These are phyloP conservation scores for Gallinago nigripennis DNA, from an alignment of 2,797 vertebrate species.

Conservation along the genomic window DNA sequence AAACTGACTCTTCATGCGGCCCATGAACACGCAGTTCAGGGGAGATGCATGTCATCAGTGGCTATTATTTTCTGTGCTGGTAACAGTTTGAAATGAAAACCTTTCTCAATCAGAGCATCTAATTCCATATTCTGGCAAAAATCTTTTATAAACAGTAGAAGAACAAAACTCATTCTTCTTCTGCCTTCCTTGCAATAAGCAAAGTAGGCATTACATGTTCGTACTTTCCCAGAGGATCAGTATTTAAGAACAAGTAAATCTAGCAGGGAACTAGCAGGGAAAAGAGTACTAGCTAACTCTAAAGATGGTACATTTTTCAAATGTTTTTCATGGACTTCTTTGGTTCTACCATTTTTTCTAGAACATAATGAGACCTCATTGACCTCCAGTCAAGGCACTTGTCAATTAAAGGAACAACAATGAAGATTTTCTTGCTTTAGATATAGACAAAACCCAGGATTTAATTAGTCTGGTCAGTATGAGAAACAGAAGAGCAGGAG, in stretches of 20 bases:
- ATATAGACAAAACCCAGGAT: neutral
- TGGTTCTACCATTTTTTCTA: neutral
- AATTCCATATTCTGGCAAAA: neutral
- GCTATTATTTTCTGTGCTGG: neutral
- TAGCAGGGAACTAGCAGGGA: neutral
- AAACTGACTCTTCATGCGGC: neutral
- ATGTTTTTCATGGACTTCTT: neutral
- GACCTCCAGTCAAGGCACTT: neutral
- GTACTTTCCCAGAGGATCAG: neutral
- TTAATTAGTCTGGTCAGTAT: neutral
- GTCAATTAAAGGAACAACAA: neutral
- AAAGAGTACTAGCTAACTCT: neutral
- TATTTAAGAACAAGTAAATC: neutral
- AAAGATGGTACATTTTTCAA: neutral
- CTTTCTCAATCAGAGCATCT: neutral
- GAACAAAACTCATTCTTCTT: neutral
- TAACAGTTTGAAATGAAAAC: neutral
- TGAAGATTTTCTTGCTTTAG: neutral
- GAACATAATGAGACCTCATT: neutral
- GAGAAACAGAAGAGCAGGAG: neutral
- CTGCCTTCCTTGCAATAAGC: neutral
- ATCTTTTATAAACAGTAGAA: neutral
- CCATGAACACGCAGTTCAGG: neutral
- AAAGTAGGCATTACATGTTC: neutral
- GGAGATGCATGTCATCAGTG: neutral